A percentile compares a stretch with the other conserved stretches of the same genome.
Conservation (phyloP, 2,113 vertebrate species). For the Podarcis cretensis region DNA sequence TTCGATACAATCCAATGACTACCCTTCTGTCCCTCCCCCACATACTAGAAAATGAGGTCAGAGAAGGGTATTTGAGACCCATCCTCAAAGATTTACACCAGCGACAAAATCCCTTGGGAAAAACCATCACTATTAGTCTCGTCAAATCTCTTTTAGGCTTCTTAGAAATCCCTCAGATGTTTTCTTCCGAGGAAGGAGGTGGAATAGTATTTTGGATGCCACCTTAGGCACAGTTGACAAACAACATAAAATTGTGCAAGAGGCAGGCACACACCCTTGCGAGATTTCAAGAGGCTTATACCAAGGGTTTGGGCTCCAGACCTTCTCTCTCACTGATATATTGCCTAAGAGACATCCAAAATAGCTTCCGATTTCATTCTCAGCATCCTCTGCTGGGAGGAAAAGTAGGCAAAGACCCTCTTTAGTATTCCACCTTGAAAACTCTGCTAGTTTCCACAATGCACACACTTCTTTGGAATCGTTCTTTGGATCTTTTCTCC, state of each 20-base stretch:
- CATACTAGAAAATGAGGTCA: neutral
- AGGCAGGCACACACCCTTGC: neutral
- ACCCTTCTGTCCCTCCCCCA: too few species aligned
- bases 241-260: neutral
- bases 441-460: fast-evolving
- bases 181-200: neutral
- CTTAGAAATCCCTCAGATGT: neutral
- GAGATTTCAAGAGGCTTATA: neutral
- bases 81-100: neutral
- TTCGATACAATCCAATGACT: too few species aligned
- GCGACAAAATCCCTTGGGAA: neutral
- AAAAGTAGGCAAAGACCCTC: neutral
- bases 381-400: too few species aligned
- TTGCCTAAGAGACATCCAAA: neutral
- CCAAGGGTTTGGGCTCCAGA: neutral
- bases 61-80: neutral
- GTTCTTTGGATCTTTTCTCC: neutral
- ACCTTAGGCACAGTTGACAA: neutral
- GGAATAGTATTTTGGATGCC: neutral
- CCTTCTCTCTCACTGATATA: neutral
- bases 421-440: neutral
- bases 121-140: neutral
- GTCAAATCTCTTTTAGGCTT: too few species aligned
- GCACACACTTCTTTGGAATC: neutral
- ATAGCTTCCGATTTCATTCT: neutral